These are phyloP conservation scores for Pungitius pungitius DNA, from an alignment of 2,113 vertebrate genomes.

Conservation along the genomic window DNA sequence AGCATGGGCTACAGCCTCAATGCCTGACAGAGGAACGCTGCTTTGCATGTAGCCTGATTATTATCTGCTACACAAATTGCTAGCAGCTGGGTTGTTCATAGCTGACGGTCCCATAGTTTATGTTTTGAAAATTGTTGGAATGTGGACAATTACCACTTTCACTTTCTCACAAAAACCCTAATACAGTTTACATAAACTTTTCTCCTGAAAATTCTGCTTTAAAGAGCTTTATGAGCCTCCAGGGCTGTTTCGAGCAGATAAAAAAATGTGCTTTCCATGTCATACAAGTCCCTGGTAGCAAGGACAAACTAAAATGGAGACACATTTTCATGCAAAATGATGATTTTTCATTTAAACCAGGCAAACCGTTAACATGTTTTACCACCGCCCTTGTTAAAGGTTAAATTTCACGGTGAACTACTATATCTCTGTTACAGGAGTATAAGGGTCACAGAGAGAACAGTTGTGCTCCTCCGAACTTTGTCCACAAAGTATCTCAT, in stretches of 20 bases:
- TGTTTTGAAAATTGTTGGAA: slow-evolving; percentile 91
- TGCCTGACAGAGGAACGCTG: slow-evolving; percentile 83
- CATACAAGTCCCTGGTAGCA: slow-evolving; percentile 42
- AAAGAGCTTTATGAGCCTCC: slow-evolving; percentile 71
- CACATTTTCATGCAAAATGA: slow-evolving; percentile 18
- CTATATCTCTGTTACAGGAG: slow-evolving; percentile 60
- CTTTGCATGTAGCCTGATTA: slow-evolving; percentile 89
- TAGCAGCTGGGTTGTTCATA: slow-evolving; percentile 90
- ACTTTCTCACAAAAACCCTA: slow-evolving; percentile 85
- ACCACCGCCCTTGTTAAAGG: slow-evolving; percentile 69
- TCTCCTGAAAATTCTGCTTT: slow-evolving; percentile 78
- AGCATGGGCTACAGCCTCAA: slow-evolving; percentile 70
- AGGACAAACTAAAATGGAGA: slow-evolving; percentile 34
- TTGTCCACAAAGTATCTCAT: slow-evolving; percentile 44
- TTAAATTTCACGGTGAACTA: slow-evolving; percentile 60
- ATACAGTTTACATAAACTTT: slow-evolving; percentile 83
- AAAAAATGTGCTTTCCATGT: slow-evolving; percentile 51
- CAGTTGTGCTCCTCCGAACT: slow-evolving; percentile 46
- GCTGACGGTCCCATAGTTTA: slow-evolving; percentile 86
- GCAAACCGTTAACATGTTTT: slow-evolving; percentile 38
- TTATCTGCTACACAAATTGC: slow-evolving; percentile 91
- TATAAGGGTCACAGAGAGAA: slow-evolving; percentile 74
- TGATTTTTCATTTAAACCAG: slow-evolving; percentile 30
- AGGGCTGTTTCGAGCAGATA: slow-evolving; percentile 59
- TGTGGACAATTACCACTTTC: slow-evolving; percentile 91